Evolutionary conservation across 2,113 vertebrate species (phyloP).

Genomic region (Desmodus rotundus): DNA sequence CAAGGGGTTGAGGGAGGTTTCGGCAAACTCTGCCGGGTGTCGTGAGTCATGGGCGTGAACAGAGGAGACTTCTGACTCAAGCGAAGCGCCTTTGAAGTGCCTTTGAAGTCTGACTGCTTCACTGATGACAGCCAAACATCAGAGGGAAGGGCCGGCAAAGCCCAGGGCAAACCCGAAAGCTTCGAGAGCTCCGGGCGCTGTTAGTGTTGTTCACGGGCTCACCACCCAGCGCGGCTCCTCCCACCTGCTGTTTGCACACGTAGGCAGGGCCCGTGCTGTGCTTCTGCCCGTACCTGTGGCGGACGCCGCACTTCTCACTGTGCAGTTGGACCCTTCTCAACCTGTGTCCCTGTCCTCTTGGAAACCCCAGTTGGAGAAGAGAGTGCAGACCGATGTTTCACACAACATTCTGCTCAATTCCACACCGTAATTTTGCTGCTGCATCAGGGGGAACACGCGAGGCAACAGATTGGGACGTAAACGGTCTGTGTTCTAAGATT

Average conservation of each 20-base stretch:
- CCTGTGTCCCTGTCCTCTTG: too few species aligned
- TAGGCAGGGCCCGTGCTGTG: too few species aligned
- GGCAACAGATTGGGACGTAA: too few species aligned
- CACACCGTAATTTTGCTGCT: rapidly evolving
- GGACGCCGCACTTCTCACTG: neutral
- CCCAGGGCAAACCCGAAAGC: rapidly evolving
- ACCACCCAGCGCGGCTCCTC: rapidly evolving
- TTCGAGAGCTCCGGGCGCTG: neutral
- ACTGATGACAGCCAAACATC: neutral
- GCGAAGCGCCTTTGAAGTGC: rapidly evolving
- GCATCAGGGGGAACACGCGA: neutral
- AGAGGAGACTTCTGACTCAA: neutral
- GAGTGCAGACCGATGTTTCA: neutral
- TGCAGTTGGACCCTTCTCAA: neutral
- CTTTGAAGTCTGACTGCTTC: neutral
- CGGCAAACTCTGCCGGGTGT: rapidly evolving
- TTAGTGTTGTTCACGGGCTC: too few species aligned
- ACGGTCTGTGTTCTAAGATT: neutral
- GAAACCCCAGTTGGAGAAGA: neutral
- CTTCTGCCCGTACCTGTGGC: neutral
- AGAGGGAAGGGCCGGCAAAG: neutral
- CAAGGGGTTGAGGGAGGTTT: neutral
- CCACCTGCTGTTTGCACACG: neutral
- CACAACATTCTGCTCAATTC: too few species aligned
- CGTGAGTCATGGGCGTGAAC: neutral